Conservation (phyloP, 2,888 invertebrate genomes). For the Dorcus hopei region DNA sequence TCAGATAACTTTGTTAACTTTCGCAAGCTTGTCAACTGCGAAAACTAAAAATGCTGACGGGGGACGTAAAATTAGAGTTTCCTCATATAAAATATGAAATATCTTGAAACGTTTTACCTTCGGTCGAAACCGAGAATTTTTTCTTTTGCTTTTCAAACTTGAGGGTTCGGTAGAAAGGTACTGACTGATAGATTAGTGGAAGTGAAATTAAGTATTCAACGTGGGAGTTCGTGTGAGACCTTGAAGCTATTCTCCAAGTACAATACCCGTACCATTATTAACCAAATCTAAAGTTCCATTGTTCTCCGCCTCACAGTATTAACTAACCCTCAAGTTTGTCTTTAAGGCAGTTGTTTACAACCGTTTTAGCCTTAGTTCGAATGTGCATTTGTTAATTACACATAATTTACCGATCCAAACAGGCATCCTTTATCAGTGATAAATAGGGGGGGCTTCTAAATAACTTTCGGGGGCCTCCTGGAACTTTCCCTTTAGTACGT, state of each 20-base stretch:
- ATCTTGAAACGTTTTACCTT: no score
- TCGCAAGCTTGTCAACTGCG: slow-evolving; percentile 14
- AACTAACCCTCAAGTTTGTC: slow-evolving; percentile 38
- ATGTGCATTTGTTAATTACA: slow-evolving; percentile 39
- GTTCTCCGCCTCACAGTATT: slow-evolving; percentile 28
- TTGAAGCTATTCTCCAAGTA: slow-evolving; percentile 1
- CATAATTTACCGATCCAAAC: slow-evolving; percentile 32
- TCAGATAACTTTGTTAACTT: slow-evolving; percentile 16
- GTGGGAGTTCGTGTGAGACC: not conserved
- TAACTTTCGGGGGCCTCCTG: not conserved
- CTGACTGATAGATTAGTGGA: not conserved
- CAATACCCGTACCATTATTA: slow-evolving; percentile 17
- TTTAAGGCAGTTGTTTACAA: slow-evolving; percentile 37
- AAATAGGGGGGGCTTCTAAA: not conserved
- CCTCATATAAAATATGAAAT: slow-evolving; percentile 9
- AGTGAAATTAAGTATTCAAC: not conserved
- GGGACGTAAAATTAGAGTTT: not conserved
- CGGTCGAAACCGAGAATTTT: no score
- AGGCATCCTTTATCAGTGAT: slow-evolving; percentile 13
- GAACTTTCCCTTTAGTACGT: not conserved
- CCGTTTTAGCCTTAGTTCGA: slow-evolving; percentile 36
- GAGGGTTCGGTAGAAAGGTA: no score
- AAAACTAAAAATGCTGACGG: slow-evolving; percentile 1
- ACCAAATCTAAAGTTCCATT: slow-evolving; percentile 14
- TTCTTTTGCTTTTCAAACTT: no score